A percentile compares a stretch with the other conserved stretches of the same genome.
Conservation (phyloP, 2,113 vertebrate species). For the Pelecanoides urinatrix region DNA sequence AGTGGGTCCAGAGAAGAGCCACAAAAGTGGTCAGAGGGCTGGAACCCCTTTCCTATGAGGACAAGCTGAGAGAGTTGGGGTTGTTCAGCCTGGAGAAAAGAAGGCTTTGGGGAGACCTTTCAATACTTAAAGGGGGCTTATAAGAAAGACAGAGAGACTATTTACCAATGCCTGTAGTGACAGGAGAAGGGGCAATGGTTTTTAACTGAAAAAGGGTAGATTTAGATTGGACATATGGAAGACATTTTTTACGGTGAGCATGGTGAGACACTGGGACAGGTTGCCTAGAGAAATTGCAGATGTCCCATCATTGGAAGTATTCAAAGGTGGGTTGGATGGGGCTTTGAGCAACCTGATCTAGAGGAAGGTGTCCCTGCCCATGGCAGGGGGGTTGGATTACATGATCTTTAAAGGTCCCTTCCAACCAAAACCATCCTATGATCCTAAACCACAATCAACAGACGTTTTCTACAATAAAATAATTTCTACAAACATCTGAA, state of each 20-base stretch:
- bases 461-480: neutral
- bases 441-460: neutral
- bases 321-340: neutral
- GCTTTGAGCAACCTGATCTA: neutral
- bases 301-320: neutral
- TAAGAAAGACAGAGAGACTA: neutral
- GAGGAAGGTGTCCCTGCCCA: neutral
- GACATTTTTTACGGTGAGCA: rapidly evolving
- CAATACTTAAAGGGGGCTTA: neutral
- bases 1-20: neutral
- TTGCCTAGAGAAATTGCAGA: neutral
- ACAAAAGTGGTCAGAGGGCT: neutral
- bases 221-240: neutral
- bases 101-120: neutral
- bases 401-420: neutral
- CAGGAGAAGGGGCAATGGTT: neutral
- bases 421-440: neutral
- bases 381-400: neutral
- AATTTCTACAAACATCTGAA: neutral
- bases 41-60: rapidly evolving
- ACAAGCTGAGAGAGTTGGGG: neutral
- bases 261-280: neutral
- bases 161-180: rapidly evolving
- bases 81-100: neutral
- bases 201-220: neutral